Evolutionary conservation across 2,888 invertebrate species (phyloP).

Genomic region (Keiferia lycopersicella): DNA sequence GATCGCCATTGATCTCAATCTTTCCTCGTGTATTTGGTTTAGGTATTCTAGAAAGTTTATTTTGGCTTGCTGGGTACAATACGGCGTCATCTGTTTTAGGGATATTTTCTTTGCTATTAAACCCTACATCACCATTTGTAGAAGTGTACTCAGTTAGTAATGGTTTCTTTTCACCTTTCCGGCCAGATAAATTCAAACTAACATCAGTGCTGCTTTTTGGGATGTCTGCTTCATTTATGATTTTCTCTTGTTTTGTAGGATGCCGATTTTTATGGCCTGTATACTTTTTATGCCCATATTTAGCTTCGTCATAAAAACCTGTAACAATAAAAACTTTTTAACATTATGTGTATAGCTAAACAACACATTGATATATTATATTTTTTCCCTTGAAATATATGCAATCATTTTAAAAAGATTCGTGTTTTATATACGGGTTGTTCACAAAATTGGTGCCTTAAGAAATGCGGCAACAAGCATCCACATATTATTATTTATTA

Average conservation of each 20-base stretch:
- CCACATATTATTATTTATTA: no score
- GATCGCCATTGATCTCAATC: constrained; percentile 1
- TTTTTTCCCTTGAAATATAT: no score
- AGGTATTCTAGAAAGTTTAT: neutral
- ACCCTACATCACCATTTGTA: neutral
- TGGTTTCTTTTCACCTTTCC: constrained; percentile 23
- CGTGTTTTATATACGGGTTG: no score
- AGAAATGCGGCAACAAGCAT: no score
- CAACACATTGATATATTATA: no score
- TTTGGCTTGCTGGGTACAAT: constrained; percentile 14
- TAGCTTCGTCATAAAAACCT: constrained; percentile 66
- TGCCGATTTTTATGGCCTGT: constrained; percentile 35
- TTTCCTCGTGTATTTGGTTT: neutral
- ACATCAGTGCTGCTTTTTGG: constrained; percentile 15
- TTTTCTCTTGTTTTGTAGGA: constrained; percentile 26
- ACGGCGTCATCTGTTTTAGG: neutral
- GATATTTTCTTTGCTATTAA: constrained; percentile 13
- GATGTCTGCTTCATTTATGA: constrained; percentile 29
- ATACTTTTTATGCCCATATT: constrained; percentile 63
- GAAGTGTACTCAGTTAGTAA: no score
- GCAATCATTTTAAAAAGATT: no score
- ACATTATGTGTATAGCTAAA: neutral
- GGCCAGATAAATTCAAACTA: constrained; percentile 20
- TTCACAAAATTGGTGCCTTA: no score
- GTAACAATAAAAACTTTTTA: constrained; percentile 17